Evolutionary conservation across 2,113 vertebrate species (phyloP).

Genomic region (Sapajus apella): DNA sequence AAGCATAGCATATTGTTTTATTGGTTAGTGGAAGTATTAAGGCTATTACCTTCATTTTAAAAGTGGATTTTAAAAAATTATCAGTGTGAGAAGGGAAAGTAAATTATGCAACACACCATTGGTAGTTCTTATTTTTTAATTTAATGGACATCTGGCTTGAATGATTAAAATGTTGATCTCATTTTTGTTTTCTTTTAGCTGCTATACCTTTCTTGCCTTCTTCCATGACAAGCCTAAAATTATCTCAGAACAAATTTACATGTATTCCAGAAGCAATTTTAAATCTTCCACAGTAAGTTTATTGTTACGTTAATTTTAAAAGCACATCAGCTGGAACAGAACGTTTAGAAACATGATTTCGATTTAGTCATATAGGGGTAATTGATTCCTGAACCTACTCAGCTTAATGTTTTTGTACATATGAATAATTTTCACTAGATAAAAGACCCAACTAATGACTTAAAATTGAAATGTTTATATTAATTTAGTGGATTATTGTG

Average conservation of each 20-base stretch:
- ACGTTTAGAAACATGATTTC: slow-evolving; percentile 28
- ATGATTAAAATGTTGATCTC: slow-evolving; percentile 62
- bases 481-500: neutral
- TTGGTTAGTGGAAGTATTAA: neutral
- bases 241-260: slow-evolving; percentile 91
- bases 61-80: neutral
- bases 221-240: slow-evolving; percentile 91
- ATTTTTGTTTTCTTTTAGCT: slow-evolving; percentile 85
- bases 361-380: neutral
- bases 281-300: slow-evolving; percentile 92
- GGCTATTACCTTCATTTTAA: neutral
- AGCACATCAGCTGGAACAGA: neutral
- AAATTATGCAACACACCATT: neutral
- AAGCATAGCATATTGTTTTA: neutral
- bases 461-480: neutral
- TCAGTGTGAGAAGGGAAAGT: neutral
- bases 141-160: slow-evolving; percentile 50
- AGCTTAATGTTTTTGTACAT: neutral
- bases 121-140: neutral
- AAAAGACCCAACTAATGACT: neutral
- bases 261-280: slow-evolving; percentile 88
- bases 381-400: slow-evolving; percentile 15
- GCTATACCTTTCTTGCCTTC: slow-evolving; percentile 86
- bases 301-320: slow-evolving; percentile 62
- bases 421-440: slow-evolving; percentile 15